phyloP scores from a whole-genome alignment of 2,113 vertebrate species.

The Campylorhamphus procurvoides region DNA sequence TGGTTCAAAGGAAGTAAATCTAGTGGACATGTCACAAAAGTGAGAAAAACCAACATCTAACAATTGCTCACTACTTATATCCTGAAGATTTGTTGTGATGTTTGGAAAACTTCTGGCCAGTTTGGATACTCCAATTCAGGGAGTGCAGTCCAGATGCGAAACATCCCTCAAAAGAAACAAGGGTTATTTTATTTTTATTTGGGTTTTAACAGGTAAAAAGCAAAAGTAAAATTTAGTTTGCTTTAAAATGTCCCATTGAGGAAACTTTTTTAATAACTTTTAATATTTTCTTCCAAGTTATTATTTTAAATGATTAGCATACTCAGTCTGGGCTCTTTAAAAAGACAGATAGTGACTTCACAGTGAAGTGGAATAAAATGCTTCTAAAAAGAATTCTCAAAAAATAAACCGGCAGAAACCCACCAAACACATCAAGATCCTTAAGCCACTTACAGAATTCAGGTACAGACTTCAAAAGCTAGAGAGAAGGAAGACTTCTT shows the following conservation, averaged over 20 bases:
- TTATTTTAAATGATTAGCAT: background rate
- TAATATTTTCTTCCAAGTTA: background rate
- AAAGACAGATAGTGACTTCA: background rate
- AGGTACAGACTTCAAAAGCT: background rate
- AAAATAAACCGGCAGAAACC: background rate
- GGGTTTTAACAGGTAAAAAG: background rate
- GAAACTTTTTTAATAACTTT: background rate
- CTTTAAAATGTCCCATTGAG: background rate
- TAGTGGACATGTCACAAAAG: background rate
- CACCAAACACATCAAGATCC: background rate
- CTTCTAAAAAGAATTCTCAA: background rate
- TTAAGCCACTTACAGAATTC: background rate
- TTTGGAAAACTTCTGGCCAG: background rate
- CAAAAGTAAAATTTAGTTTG: background rate
- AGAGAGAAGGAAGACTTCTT: background rate
- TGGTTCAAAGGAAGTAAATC: background rate
- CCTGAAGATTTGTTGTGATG: background rate
- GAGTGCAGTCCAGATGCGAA: background rate
- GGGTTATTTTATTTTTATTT: background rate
- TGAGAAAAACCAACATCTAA: background rate
- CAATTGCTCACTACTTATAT: background rate
- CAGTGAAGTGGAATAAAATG: constrained; percentile 26
- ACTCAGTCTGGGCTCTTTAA: background rate
- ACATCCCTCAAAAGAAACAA: background rate
- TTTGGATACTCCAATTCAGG: background rate